Conservation (phyloP, 2,888 invertebrate genomes). For the Drepana falcataria region DNA sequence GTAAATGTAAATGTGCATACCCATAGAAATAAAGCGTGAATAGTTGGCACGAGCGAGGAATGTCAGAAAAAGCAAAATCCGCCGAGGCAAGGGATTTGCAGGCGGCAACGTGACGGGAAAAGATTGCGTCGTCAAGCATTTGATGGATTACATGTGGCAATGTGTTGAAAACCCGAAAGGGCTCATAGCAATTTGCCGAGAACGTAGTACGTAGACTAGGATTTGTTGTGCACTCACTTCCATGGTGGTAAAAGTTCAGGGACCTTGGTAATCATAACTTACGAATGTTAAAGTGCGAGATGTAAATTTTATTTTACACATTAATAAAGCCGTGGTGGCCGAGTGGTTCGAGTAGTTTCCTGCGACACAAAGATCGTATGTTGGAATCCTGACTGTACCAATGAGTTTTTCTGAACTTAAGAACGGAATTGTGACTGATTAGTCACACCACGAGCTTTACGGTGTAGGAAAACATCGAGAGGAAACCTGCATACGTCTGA, state of each 20-base stretch:
- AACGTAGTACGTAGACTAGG: neutral
- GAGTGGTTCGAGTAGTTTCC: too few relatives aligned
- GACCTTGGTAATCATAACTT: too few relatives aligned
- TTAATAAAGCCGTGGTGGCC: too few relatives aligned
- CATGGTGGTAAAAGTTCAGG: neutral
- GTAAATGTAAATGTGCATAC: constrained; percentile 35
- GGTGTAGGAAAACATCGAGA: too few relatives aligned
- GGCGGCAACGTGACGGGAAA: constrained; percentile 16
- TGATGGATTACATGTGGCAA: constrained; percentile 29
- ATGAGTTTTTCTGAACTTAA: too few relatives aligned
- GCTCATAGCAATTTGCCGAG: constrained; percentile 1
- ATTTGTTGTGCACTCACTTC: neutral
- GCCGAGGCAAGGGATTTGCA: constrained; percentile 19
- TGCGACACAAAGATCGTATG: too few relatives aligned
- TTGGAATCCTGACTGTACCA: too few relatives aligned
- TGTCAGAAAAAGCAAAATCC: constrained; percentile 43
- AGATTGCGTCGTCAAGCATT: constrained; percentile 27
- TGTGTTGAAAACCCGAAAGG: constrained; percentile 5
- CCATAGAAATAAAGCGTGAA: constrained; percentile 50
- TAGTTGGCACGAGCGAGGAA: constrained; percentile 64
- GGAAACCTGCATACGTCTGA: too few relatives aligned
- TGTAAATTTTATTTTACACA: too few relatives aligned
- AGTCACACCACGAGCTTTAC: too few relatives aligned
- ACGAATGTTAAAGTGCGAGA: too few relatives aligned
- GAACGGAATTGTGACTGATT: too few relatives aligned